Evolutionary conservation across 1,140 invertebrate genomes (phyloP).

Genomic region (Cydia amplana): DNA sequence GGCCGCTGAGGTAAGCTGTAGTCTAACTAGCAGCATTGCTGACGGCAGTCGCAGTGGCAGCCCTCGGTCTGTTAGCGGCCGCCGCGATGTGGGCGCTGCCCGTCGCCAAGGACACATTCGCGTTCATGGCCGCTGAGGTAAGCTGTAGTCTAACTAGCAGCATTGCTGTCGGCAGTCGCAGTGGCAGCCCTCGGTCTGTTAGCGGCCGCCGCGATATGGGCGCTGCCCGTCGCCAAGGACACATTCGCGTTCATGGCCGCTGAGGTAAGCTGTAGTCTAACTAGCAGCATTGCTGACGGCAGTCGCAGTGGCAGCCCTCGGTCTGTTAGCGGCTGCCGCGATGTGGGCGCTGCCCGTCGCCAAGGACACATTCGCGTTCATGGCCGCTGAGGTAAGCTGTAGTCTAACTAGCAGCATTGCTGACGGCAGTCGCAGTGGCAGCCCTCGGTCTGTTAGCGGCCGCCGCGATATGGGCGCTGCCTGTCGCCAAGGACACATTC

Average conservation of each 20-base stretch:
- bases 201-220: conserved; percentile 84
- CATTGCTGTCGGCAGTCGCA: conserved; percentile 84
- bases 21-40: too few species aligned
- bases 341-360: too few species aligned
- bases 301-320: too few species aligned
- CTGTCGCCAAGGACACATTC: conserved; percentile 89
- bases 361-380: too few species aligned
- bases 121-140: conserved; percentile 93
- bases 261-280: conserved; percentile 80
- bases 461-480: conserved; percentile 85
- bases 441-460: conserved; percentile 83
- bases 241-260: conserved; percentile 50
- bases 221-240: conserved; percentile 79
- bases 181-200: conserved; percentile 84
- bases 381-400: too few species aligned
- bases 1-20: too few species aligned
- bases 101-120: conserved; percentile 88
- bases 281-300: conserved; percentile 79
- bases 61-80: conserved; percentile 84
- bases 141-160: conserved; percentile 82
- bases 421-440: conserved; percentile 67
- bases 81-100: conserved; percentile 86
- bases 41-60: conserved; percentile 80
- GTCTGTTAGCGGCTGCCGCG: too few species aligned
- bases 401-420: too few species aligned